Evolutionary conservation across 2,888 invertebrate genomes (phyloP), one percentile per base, ranked within the genome.

Genomic region (Steromphala cineraria): DNA sequence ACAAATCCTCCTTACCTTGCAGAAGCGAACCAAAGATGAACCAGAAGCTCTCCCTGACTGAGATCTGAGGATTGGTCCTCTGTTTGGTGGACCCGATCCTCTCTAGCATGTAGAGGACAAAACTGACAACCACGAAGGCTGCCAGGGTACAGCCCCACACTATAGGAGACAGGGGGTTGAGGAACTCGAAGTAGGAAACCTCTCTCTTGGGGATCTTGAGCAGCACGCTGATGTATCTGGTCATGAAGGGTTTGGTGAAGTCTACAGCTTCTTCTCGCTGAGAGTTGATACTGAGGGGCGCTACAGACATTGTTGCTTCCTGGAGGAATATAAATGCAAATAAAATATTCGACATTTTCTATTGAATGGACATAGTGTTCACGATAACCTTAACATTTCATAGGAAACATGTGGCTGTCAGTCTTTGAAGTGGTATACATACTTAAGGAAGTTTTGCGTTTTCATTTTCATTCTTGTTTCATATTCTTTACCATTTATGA

Each of bases 191-290:
- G 83, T 91, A 91, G 1, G 93, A 92, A 2, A 90, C 86, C 67
- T 89, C 87, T 7, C 89, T 84, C 46, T 83, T 77, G 0, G 91
- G 90, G 28, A 91, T 88, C 76, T 87, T 87, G 90, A 93, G 91
- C 17, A 93, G 82, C 15, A 92, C 90, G 78, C 89, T 91, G 67
- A 93, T 91, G 80, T 92, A 91, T 78, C 90, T 84, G 0, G 92
- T 90, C 90, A 92, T 92, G 86, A 93, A 93, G 5, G 93, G 92
- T 82, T 92, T 92, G 46, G 92, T 92, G 83, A 93, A 93, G 82
- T 93, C 93, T 5, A 93, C 90, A 0, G 90, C 93, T 75, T 89
- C 90, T 75, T 92, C 92, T 52, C 92, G 81, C 62, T 90, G 84
- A 0, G 91, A 89, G 81, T 91, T 93, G 81, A 92, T 92, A 80